These are phyloP conservation scores for Altica lythri DNA, from an alignment of 2,888 invertebrate genomes.

Conservation along the genomic window DNA sequence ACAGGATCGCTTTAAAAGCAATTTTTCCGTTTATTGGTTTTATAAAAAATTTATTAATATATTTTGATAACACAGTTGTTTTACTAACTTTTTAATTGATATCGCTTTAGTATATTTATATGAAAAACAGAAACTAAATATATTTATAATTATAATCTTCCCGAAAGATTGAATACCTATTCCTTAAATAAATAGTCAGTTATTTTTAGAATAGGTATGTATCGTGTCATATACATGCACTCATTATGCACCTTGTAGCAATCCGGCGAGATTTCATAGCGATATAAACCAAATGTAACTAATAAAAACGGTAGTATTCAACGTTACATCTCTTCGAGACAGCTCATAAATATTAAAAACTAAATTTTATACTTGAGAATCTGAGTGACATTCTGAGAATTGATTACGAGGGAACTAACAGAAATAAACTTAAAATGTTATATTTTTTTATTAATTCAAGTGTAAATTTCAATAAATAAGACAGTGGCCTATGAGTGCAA, in stretches of 20 bases:
- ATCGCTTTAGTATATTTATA: too few relatives aligned
- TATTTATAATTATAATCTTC: constrained; percentile 14
- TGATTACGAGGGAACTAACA: too few relatives aligned
- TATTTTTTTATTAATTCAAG: too few relatives aligned
- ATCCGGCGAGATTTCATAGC: constrained; percentile 21
- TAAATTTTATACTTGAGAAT: constrained; percentile 2
- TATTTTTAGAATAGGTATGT: constrained; percentile 30
- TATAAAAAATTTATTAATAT: too few relatives aligned
- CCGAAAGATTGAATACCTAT: constrained; percentile 2
- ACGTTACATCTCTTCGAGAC: constrained; percentile 38
- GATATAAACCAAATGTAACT: constrained; percentile 42
- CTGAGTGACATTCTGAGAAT: background rate
- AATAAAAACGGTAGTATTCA: constrained; percentile 43
- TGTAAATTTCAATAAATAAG: too few relatives aligned
- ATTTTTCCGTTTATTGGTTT: too few relatives aligned
- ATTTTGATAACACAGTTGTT: too few relatives aligned
- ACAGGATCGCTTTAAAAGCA: too few relatives aligned
- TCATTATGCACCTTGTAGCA: constrained; percentile 31
- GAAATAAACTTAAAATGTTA: too few relatives aligned
- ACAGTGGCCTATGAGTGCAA: too few relatives aligned
- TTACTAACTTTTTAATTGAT: too few relatives aligned
- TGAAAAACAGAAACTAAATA: too few relatives aligned
- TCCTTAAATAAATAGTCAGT: constrained; percentile 14
- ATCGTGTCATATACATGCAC: constrained; percentile 31
- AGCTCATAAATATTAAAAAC: constrained; percentile 50